A percentile compares a stretch with the other conserved stretches of the same genome.
Conservation (phyloP, 2,113 vertebrate species). For the Varanus komodoensis region DNA sequence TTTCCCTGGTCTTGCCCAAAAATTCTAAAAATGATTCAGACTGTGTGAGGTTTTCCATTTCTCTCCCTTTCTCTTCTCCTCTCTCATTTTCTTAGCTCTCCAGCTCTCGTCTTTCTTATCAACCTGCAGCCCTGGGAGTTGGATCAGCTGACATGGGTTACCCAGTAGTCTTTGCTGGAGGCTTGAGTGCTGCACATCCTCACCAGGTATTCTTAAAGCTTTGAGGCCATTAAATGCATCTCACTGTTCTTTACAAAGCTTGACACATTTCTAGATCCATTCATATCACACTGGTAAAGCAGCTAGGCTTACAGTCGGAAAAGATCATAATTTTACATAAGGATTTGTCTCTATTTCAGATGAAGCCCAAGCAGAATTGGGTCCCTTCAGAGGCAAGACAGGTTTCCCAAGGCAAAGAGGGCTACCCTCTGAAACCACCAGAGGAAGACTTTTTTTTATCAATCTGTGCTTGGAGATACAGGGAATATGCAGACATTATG, state of each 20-base stretch:
- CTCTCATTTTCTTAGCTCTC: slow-evolving; percentile 85
- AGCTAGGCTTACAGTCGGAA: not conserved
- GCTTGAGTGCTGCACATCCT: slow-evolving; percentile 82
- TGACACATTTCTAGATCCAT: slow-evolving; percentile 9
- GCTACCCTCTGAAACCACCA: too few relatives aligned
- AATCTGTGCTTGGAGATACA: too few relatives aligned
- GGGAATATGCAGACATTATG: too few relatives aligned
- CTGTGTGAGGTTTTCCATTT: slow-evolving; percentile 47
- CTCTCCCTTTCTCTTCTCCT: slow-evolving; percentile 60
- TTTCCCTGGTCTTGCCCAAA: slow-evolving; percentile 42
- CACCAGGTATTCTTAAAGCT: slow-evolving; percentile 87
- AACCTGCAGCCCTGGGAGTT: slow-evolving; percentile 83
- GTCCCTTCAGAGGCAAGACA: too few relatives aligned
- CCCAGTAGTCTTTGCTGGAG: slow-evolving; percentile 84
- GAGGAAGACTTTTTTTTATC: too few relatives aligned
- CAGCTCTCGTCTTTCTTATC: slow-evolving; percentile 93
- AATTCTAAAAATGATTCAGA: slow-evolving; percentile 47
- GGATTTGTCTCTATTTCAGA: too few relatives aligned
- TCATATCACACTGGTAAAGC: not conserved
- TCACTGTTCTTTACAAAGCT: slow-evolving; percentile 22
- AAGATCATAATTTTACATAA: not conserved
- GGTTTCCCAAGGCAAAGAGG: too few relatives aligned
- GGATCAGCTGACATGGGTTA: slow-evolving; percentile 89
- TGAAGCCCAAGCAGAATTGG: too few relatives aligned
- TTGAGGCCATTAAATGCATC: slow-evolving; percentile 22